These are phyloP conservation scores for Hemiscyllium ocellatum DNA, from an alignment of 2,113 vertebrate genomes.

Conservation along the genomic window DNA sequence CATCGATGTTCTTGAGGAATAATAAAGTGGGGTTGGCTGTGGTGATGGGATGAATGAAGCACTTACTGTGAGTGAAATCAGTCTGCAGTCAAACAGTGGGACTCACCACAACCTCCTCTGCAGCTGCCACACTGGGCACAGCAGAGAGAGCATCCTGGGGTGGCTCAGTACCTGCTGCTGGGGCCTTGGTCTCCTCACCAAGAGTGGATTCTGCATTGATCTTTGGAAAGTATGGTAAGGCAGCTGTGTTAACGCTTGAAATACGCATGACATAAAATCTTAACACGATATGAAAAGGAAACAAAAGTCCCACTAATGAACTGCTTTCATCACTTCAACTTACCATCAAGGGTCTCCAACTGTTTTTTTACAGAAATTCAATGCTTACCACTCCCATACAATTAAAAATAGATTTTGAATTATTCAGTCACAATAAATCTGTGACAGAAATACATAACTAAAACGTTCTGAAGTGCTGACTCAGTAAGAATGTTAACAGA, in stretches of 20 bases:
- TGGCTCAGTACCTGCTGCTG: constrained; percentile 42
- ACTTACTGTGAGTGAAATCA: not conserved
- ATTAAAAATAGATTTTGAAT: not conserved
- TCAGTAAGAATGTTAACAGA: not conserved
- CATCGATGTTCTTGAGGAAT: not conserved
- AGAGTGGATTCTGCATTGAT: constrained; percentile 58
- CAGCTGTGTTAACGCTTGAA: not conserved
- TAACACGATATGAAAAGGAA: not conserved
- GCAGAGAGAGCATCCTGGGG: constrained; percentile 44
- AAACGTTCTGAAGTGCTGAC: not conserved
- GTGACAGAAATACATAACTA: not conserved
- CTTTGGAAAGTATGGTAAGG: constrained; percentile 46
- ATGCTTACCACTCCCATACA: not conserved
- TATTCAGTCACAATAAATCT: not conserved
- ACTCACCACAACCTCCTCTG: constrained; percentile 74
- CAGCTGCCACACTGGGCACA: constrained; percentile 48
- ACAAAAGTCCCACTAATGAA: not conserved
- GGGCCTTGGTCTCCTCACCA: constrained; percentile 46
- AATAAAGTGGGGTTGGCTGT: not conserved
- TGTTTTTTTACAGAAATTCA: not conserved
- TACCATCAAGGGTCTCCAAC: not conserved
- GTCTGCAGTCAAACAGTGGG: not conserved
- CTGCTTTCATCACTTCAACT: not conserved
- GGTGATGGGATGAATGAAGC: not conserved
- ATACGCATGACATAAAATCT: not conserved